Base-by-base conservation (phyloP, 2,797 vertebrate species). In the Harpagifer antarcticus region DNA sequence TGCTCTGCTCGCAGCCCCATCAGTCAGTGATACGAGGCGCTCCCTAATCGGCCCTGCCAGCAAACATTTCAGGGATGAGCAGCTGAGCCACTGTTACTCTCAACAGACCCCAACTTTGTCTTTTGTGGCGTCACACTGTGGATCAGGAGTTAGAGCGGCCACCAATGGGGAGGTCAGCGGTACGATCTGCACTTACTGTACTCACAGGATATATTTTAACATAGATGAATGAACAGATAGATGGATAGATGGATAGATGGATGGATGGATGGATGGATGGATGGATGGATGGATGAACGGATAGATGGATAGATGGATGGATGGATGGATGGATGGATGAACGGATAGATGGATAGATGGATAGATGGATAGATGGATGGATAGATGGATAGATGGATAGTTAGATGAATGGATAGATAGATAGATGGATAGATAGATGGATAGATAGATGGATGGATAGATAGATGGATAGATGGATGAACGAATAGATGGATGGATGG, bases 11-110 rank as follows among this genome's bases (percentile, higher is more conserved):
- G 62, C 48, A 59, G 67, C 43, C 42, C 40, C 43, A 59, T 8
- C 4, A 72, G 73, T 19, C 50, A 19, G 60, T 45, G 33, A 27
- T 63, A 49, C 49, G 58, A 64, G 45, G 9, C 5, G 4, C 47
- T 67, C 45, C 43, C 60, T 67, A 60, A 83, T 67, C 33, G 6
- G 42, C 49, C 7, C 72, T 49, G 70, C 63, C 60, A 76, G 37
- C 54, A 65, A 56, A 63, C 53, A 64, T 67, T 71, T 68, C 72
- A 81, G 72, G 45, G 66, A 70, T 52, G 70, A 74, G 74, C 63
- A 72, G 66, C 60, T 5, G 50, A 83, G 57, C 33, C 15, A 9
- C 13, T 74, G 64, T 64, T 65, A 62, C 53, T 76, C 60, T 54
- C 33, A 70, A 4, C 49, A 63, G 13, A 44, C 62, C 23, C 13